phyloP scores from a whole-genome alignment of 2,888 invertebrate genomes.

The Micoletzkya japonica region DNA sequence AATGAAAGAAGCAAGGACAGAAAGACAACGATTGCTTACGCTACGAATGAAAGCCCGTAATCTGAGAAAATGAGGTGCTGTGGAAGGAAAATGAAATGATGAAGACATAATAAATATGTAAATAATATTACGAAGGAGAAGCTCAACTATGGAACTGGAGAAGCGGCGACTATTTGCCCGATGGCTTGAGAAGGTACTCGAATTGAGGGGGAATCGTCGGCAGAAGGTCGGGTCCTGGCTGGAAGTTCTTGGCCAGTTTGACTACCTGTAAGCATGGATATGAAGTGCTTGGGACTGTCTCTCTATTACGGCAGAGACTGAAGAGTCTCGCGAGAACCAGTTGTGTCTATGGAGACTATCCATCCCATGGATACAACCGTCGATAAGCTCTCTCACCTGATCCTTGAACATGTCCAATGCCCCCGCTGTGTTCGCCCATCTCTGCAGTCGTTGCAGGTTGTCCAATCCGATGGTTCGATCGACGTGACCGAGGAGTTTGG shows the following conservation, averaged over 20 bases:
- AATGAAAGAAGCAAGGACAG: too few species aligned
- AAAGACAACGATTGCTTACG: too few species aligned
- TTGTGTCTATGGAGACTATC: background rate
- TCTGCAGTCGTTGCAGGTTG: conserved; percentile 60
- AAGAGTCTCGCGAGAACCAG: background rate
- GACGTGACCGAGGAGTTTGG: conserved; percentile 60
- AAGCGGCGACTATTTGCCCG: too few species aligned
- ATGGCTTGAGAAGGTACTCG: conserved; percentile 59
- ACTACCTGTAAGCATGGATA: conserved; percentile 49
- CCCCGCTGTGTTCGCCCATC: conserved; percentile 63
- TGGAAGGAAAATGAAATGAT: too few species aligned
- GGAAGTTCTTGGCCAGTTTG: conserved; percentile 61
- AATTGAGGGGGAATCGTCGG: conserved; percentile 62
- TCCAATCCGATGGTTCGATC: conserved; percentile 62
- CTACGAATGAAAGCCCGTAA: too few species aligned
- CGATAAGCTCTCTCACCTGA: conserved; percentile 41
- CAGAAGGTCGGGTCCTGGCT: conserved; percentile 55
- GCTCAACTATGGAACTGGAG: too few species aligned
- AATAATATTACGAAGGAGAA: too few species aligned
- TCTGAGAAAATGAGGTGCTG: too few species aligned
- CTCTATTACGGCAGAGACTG: background rate
- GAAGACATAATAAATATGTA: too few species aligned
- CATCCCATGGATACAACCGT: background rate
- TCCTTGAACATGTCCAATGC: conserved; percentile 63
- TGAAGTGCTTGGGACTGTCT: background rate